These are phyloP conservation scores for Harpalus rubripes DNA, from an alignment of 2,888 invertebrate species.

Conservation along the genomic window DNA sequence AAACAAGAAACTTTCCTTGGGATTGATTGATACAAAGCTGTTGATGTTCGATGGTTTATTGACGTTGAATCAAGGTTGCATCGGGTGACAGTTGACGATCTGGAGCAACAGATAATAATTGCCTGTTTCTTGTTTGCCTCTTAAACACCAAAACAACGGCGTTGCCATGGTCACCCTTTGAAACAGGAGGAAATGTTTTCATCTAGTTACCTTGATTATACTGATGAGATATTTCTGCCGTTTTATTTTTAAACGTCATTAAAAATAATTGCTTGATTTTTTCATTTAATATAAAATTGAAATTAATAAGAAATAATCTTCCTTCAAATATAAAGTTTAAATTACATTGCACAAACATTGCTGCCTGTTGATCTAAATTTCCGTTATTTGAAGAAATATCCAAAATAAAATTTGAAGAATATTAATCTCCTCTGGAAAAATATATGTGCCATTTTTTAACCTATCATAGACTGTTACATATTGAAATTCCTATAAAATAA, in stretches of 20 bases:
- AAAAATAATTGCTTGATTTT: constrained; percentile 19
- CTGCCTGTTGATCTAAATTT: no score
- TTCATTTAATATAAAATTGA: neutral
- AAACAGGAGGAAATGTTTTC: neutral
- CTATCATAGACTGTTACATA: no score
- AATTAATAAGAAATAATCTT: neutral
- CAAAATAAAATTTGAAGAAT: no score
- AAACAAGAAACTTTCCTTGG: neutral
- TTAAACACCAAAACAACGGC: constrained; percentile 13
- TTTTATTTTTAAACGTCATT: constrained; percentile 1
- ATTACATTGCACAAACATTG: neutral
- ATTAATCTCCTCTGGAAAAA: no score
- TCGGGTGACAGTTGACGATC: constrained; percentile 14
- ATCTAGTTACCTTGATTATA: constrained; percentile 8
- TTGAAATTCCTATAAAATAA: no score
- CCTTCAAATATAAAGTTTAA: neutral
- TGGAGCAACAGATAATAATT: constrained; percentile 36
- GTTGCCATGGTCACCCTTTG: neutral
- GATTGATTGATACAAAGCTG: neutral
- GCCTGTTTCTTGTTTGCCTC: constrained; percentile 23
- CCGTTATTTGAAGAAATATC: no score
- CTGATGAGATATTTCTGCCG: neutral
- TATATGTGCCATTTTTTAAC: no score
- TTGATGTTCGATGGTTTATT: constrained; percentile 28
- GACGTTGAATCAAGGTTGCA: constrained; percentile 17